A percentile compares a stretch with the other conserved stretches of the same genome.
Evolutionary conservation across 2,797 vertebrate genomes (phyloP).

Genomic region (Gallinago nigripennis): DNA sequence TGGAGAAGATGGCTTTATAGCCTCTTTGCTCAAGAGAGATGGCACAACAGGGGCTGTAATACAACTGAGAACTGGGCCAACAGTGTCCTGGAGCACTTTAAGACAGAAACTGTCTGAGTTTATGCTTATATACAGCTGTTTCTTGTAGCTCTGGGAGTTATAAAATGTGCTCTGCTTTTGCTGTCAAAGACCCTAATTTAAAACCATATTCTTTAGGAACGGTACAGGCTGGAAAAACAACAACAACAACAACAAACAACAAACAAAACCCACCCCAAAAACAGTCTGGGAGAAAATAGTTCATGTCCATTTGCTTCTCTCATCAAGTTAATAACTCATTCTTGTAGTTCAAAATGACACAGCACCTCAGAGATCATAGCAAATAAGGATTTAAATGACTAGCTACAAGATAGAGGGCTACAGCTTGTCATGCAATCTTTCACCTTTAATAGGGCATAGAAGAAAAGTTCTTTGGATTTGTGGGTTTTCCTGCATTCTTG

Average conservation of each 20-base stretch:
- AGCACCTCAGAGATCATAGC: neutral
- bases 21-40: neutral
- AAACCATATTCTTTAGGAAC: constrained; percentile 13
- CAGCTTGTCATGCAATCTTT: neutral
- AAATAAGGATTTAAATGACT: neutral
- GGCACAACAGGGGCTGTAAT: neutral
- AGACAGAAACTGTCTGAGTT: neutral
- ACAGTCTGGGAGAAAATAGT: neutral
- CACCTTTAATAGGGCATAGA: neutral
- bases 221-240: neutral
- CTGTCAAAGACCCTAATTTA: constrained; percentile 48
- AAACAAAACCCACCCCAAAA: no score
- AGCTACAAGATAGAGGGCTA: neutral
- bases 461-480: neutral
- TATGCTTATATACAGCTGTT: constrained; percentile 46
- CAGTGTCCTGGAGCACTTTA: constrained; percentile 31
- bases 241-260: no score
- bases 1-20: neutral
- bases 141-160: constrained; percentile 42
- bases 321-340: neutral
- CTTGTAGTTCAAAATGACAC: neutral
- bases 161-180: constrained; percentile 20
- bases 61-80: constrained; percentile 38
- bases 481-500: neutral
- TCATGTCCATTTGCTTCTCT: neutral